Conservation (phyloP, 1,140 invertebrate species). For the Daktulosphaira vitifoliae region DNA sequence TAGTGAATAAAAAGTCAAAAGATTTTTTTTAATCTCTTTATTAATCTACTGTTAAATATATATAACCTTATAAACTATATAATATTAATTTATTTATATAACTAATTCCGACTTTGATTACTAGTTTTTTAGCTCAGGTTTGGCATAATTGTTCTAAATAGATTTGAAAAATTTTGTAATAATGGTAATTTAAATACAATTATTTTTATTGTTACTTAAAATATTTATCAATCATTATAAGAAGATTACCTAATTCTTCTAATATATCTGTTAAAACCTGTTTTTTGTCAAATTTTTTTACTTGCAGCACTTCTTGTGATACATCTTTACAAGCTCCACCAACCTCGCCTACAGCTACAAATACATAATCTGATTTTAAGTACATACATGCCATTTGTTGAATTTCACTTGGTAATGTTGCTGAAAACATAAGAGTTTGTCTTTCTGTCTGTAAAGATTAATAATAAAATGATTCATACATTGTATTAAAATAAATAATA, state of each 20-base stretch:
- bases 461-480: neutral
- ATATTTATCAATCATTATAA: no score
- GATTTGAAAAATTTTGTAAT: no score
- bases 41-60: no score
- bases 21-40: no score
- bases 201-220: no score
- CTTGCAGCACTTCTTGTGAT: constrained; percentile 68
- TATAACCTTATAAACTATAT: no score
- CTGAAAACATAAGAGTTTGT: constrained; percentile 98
- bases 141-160: no score
- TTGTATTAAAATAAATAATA: neutral
- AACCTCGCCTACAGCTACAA: constrained; percentile 94
- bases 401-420: constrained; percentile 97
- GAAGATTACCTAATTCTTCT: constrained; percentile 50
- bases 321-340: constrained; percentile 88
- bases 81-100: no score
- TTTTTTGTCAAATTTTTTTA: constrained; percentile 64
- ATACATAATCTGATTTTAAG: constrained; percentile 87
- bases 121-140: no score
- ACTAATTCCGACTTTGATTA: no score
- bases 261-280: constrained; percentile 62
- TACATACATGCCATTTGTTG: constrained; percentile 92
- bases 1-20: no score
- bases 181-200: no score
- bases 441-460: constrained; percentile 58